These are phyloP conservation scores for Bombycilla garrulus DNA, from an alignment of 2,113 vertebrate genomes.

Conservation along the genomic window DNA sequence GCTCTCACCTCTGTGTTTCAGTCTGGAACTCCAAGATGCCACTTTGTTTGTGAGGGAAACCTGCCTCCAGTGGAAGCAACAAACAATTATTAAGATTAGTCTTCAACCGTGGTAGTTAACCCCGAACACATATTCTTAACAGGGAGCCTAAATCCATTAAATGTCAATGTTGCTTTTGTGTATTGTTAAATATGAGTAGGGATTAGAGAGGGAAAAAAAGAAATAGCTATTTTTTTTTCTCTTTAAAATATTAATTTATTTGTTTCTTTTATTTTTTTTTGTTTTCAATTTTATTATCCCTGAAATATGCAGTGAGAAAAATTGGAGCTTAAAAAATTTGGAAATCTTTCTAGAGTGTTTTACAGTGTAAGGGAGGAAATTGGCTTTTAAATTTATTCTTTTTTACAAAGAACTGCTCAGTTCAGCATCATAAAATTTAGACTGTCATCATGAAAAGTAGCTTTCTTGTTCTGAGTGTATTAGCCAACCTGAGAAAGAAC, in stretches of 20 bases:
- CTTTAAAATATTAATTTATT: constrained; percentile 18
- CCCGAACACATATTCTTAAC: constrained; percentile 55
- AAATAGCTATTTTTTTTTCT: neutral
- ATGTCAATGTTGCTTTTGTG: constrained; percentile 33
- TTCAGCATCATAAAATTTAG: neutral
- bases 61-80: constrained; percentile 73
- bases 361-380: neutral
- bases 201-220: neutral
- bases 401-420: neutral
- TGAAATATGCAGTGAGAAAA: neutral
- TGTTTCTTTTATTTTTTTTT: neutral
- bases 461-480: neutral
- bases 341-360: neutral
- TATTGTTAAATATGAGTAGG: constrained; percentile 50
- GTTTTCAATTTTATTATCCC: neutral
- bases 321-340: neutral
- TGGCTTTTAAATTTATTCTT: neutral
- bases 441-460: neutral
- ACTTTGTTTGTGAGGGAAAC: constrained; percentile 63
- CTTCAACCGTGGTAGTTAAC: constrained; percentile 68
- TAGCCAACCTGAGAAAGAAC: fast-evolving
- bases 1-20: constrained; percentile 50
- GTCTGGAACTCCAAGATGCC: constrained; percentile 63
- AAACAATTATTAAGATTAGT: constrained; percentile 72
- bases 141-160: constrained; percentile 58